These are phyloP conservation scores for Cheilosia pagana DNA, from an alignment of 2,888 invertebrate genomes.

Conservation along the genomic window DNA sequence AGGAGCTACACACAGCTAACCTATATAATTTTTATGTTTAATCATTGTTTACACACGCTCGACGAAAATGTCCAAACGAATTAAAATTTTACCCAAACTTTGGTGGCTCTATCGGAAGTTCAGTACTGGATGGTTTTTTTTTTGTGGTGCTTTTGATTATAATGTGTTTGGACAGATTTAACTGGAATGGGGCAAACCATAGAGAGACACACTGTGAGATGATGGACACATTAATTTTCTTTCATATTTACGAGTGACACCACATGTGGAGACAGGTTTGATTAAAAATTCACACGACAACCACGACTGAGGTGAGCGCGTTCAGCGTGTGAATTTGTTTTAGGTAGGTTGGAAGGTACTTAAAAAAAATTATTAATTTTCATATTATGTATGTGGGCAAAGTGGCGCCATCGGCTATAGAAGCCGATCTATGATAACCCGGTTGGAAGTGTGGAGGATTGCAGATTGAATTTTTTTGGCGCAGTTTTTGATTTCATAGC, in stretches of 20 bases:
- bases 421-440: background rate
- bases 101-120: conserved; percentile 65
- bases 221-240: conserved; percentile 42
- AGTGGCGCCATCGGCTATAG: conserved; percentile 16
- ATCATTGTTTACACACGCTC: conserved; percentile 10
- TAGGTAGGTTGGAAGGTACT: background rate
- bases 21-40: conserved; percentile 34
- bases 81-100: conserved; percentile 12
- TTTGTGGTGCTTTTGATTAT: conserved; percentile 8
- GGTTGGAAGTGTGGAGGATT: background rate
- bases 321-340: conserved; percentile 55
- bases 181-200: background rate
- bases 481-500: background rate
- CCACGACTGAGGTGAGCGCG: background rate
- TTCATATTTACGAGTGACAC: conserved; percentile 2
- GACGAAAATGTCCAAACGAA: conserved; percentile 15
- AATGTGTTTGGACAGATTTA: conserved; percentile 54
- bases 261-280: conserved; percentile 26
- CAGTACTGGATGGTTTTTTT: conserved; percentile 19
- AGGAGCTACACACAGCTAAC: conserved; percentile 25
- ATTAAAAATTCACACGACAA: conserved; percentile 59
- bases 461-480: background rate
- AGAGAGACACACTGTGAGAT: too few relatives aligned
- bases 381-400: conserved; percentile 9
- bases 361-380: background rate